phyloP scores from a whole-genome alignment of 2,888 invertebrate species.

The Strigamia maritima region DNA sequence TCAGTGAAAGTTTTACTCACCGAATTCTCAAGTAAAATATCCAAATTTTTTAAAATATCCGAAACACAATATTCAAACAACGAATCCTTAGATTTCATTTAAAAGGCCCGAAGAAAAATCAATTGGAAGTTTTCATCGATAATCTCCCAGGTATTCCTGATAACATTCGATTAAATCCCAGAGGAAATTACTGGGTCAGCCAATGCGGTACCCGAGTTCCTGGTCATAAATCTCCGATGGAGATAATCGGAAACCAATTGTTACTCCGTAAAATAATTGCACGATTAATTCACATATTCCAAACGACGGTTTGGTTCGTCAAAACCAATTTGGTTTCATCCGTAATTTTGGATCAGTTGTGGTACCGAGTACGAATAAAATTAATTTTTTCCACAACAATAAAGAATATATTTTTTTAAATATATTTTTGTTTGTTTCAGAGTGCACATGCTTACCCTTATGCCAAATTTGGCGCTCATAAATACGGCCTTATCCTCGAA shows the following conservation, averaged over 20 bases:
- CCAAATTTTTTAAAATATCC: not conserved
- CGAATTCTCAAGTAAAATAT: slow-evolving; percentile 61
- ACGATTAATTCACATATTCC: slow-evolving; percentile 36
- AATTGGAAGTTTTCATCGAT: slow-evolving; percentile 52
- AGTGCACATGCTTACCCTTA: slow-evolving; percentile 39
- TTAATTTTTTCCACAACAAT: not conserved
- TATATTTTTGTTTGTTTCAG: slow-evolving; percentile 33
- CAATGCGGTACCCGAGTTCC: slow-evolving; percentile 40
- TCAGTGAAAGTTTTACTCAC: slow-evolving; percentile 65
- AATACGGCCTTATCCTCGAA: slow-evolving; percentile 50
- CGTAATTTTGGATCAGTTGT: not conserved
- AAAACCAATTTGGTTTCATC: not conserved
- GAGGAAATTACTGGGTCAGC: slow-evolving; percentile 54
- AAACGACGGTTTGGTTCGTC: not conserved
- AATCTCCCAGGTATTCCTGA: slow-evolving; percentile 56
- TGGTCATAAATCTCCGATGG: not conserved
- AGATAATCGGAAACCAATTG: slow-evolving; percentile 34
- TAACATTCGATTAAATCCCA: slow-evolving; percentile 51
- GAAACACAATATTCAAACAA: not conserved
- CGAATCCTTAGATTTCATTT: slow-evolving; percentile 53
- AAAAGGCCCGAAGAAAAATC: slow-evolving; percentile 51
- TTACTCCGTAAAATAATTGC: slow-evolving; percentile 39
- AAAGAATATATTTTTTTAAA: not conserved
- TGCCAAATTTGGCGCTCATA: slow-evolving; percentile 42
- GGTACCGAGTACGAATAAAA: slow-evolving; percentile 7